phyloP scores from a whole-genome alignment of 2,797 vertebrate genomes.

The Epinephelus coioides region DNA sequence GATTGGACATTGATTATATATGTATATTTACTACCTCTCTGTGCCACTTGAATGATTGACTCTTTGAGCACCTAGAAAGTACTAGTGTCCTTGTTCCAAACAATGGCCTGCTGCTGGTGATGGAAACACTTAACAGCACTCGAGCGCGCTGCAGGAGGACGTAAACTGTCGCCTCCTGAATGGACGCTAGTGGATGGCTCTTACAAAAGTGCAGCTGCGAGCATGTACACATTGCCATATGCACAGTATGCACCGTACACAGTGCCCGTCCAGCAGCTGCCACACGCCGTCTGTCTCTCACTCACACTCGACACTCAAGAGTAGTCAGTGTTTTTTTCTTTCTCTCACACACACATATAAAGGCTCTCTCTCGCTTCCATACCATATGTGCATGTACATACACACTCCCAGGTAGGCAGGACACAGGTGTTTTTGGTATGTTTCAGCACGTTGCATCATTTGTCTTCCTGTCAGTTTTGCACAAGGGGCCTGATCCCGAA shows the following conservation, averaged over 20 bases:
- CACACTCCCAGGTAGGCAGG: background rate
- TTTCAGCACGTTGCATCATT: conserved; percentile 69
- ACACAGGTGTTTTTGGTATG: conserved; percentile 33
- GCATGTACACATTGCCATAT: conserved; percentile 9
- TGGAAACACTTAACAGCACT: conserved; percentile 42
- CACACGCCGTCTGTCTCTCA: conserved; percentile 6
- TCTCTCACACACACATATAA: background rate
- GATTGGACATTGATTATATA: conserved; percentile 42
- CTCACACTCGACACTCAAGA: background rate
- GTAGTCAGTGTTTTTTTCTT: background rate
- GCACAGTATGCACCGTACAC: background rate
- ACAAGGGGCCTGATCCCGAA: conserved; percentile 24
- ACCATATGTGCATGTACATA: background rate
- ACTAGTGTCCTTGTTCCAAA: conserved; percentile 24
- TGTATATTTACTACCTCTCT: conserved; percentile 35
- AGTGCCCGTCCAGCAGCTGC: background rate
- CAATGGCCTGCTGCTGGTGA: conserved; percentile 17
- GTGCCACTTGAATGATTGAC: conserved; percentile 17
- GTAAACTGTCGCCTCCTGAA: conserved; percentile 35
- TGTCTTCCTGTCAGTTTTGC: conserved; percentile 65
- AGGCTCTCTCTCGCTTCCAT: background rate
- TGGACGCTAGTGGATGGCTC: conserved; percentile 20
- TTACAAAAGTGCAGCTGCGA: conserved; percentile 21
- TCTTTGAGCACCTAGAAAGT: background rate
- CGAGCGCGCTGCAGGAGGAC: conserved; percentile 18